A percentile compares a stretch with the other conserved stretches of the same genome.
These are phyloP conservation scores for Rhopilema esculentum DNA, from an alignment of 30 jellyfish, hydroid and myxozoan genomes.

Conservation along the genomic window DNA sequence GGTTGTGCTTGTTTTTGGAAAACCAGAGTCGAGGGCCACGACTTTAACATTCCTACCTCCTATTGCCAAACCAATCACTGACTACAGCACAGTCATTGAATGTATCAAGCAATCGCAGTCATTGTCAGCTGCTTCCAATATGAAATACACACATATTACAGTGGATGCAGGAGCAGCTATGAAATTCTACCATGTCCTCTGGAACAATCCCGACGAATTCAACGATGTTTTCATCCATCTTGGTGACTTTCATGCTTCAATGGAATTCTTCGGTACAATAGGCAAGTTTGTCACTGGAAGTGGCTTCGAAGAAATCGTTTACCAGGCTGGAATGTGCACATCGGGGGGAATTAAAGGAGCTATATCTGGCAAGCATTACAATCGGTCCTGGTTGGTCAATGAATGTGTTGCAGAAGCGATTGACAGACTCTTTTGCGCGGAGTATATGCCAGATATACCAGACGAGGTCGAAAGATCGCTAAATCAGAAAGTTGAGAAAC, in stretches of 20 bases:
- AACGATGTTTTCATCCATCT: slow-evolving; percentile 35
- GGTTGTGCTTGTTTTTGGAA: slow-evolving; percentile 6
- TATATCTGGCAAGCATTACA: slow-evolving; percentile 56
- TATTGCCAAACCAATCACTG: slow-evolving; percentile 37
- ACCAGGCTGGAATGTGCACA: slow-evolving; percentile 56
- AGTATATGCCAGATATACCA: slow-evolving; percentile 24
- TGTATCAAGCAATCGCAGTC: slow-evolving; percentile 42
- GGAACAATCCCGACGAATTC: slow-evolving; percentile 58
- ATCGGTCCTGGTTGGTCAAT: slow-evolving; percentile 55
- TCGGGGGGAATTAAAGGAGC: slow-evolving; percentile 62
- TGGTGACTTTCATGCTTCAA: slow-evolving; percentile 47
- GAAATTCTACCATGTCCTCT: slow-evolving; percentile 42
- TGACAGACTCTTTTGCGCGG: slow-evolving; percentile 41
- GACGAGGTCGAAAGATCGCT: background rate
- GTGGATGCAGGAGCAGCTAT: slow-evolving; percentile 60
- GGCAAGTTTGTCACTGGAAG: slow-evolving; percentile 41
- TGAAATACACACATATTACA: slow-evolving; percentile 48
- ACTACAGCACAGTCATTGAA: slow-evolving; percentile 55
- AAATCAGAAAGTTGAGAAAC: background rate
- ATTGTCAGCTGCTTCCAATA: slow-evolving; percentile 38
- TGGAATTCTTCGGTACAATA: slow-evolving; percentile 37
- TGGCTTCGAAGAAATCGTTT: slow-evolving; percentile 56
- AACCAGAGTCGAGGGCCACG: slow-evolving; percentile 5
- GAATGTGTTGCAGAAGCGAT: slow-evolving; percentile 44
- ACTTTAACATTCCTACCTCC: slow-evolving; percentile 54